Evolutionary conservation across 2,797 vertebrate species (phyloP).

Genomic region (Euphonia xanthogaster): DNA sequence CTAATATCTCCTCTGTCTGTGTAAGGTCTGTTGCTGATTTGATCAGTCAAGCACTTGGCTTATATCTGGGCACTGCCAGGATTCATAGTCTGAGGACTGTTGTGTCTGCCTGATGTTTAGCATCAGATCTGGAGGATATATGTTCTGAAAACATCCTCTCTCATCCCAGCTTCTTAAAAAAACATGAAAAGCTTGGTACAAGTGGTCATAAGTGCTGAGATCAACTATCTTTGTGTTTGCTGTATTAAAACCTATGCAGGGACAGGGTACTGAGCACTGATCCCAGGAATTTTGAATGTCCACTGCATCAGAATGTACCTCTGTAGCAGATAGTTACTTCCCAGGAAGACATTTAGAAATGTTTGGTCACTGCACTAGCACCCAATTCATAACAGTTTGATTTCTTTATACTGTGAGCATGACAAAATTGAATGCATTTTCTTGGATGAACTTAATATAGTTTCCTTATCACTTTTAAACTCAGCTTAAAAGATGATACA

Average conservation of each 20-base stretch:
- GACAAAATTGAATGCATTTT: not conserved
- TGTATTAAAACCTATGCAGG: not conserved
- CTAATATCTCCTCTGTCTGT: not conserved
- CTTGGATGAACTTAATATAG: not conserved
- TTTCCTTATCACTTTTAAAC: slow-evolving; percentile 25
- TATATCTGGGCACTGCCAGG: not conserved
- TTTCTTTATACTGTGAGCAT: not conserved
- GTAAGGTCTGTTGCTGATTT: not conserved
- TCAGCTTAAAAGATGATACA: slow-evolving; percentile 32
- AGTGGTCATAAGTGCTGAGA: not conserved
- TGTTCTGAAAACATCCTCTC: not conserved
- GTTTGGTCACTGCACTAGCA: not conserved
- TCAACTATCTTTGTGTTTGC: not conserved
- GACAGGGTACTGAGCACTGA: not conserved
- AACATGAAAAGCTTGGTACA: not conserved
- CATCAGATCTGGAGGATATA: not conserved
- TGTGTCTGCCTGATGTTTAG: not conserved
- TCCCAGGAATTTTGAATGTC: not conserved
- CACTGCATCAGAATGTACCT: not conserved
- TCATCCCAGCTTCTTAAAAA: not conserved
- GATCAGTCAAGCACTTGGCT: not conserved
- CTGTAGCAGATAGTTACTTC: not conserved
- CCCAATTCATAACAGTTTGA: not conserved
- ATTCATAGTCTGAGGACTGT: not conserved
- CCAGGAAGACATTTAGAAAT: not conserved